These are phyloP conservation scores for Drosophila santomea DNA, from an alignment of 1,140 invertebrate species.

Conservation along the genomic window DNA sequence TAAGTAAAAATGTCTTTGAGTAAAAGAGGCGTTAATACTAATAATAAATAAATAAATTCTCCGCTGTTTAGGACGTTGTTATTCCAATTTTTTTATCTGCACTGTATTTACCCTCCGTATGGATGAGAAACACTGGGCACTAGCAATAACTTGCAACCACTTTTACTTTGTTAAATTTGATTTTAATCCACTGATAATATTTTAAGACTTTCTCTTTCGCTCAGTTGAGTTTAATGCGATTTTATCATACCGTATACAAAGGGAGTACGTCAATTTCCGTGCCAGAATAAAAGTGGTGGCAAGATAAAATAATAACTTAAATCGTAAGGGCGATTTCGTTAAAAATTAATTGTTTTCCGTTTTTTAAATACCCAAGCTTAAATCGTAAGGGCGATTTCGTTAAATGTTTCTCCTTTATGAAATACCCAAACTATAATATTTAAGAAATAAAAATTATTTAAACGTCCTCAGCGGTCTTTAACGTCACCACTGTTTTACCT, in stretches of 20 bases:
- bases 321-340: not conserved
- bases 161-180: slow-evolving; percentile 58
- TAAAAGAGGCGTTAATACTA: too few relatives aligned
- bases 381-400: not conserved
- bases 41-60: too few relatives aligned
- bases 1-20: too few relatives aligned
- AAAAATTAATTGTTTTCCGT: too few relatives aligned
- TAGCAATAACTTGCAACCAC: slow-evolving; percentile 31
- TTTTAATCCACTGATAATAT: slow-evolving; percentile 71
- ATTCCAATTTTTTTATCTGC: not conserved
- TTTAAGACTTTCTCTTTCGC: slow-evolving; percentile 64
- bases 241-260: slow-evolving; percentile 18
- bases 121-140: not conserved
- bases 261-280: slow-evolving; percentile 15
- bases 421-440: too few relatives aligned
- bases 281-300: not conserved
- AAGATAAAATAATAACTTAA: not conserved
- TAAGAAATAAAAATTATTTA: too few relatives aligned
- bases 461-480: too few relatives aligned
- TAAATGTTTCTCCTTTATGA: too few relatives aligned
- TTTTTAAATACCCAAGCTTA: too few relatives aligned
- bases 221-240: slow-evolving; percentile 68
- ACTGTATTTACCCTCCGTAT: not conserved
- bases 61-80: too few relatives aligned
- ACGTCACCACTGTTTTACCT: too few relatives aligned